Conservation (phyloP, 1,140 invertebrate genomes). For the Argopecten irradians region DNA sequence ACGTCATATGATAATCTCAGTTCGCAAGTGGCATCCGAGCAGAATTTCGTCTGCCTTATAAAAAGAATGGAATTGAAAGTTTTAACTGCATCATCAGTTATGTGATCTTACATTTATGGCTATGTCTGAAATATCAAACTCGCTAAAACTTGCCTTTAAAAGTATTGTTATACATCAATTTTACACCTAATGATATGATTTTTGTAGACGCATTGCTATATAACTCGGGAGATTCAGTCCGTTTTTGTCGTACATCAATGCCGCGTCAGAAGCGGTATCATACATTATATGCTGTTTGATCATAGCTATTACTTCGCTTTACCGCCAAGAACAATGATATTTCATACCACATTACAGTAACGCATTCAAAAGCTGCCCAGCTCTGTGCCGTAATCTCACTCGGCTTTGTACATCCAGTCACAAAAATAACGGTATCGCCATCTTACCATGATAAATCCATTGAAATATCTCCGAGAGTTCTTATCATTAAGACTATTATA, state of each 20-base stretch:
- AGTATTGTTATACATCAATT: too few species aligned
- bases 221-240: neutral
- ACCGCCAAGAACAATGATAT: neutral
- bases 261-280: neutral
- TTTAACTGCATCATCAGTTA: too few species aligned
- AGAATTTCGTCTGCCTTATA: too few species aligned
- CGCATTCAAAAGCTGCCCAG: neutral
- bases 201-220: neutral
- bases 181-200: too few species aligned
- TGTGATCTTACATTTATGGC: too few species aligned
- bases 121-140: too few species aligned
- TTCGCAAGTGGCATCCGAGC: too few species aligned
- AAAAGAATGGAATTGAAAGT: too few species aligned
- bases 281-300: neutral
- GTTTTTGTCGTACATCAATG: neutral
- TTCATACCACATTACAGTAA: neutral
- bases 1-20: too few species aligned
- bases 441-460: neutral
- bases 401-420: neutral
- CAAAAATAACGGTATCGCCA: neutral
- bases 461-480: neutral
- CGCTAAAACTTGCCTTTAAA: too few species aligned
- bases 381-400: neutral
- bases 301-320: neutral
- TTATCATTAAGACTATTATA: neutral